phyloP scores from a whole-genome alignment of 2,113 vertebrate species.

The Eulemur rufifrons region DNA sequence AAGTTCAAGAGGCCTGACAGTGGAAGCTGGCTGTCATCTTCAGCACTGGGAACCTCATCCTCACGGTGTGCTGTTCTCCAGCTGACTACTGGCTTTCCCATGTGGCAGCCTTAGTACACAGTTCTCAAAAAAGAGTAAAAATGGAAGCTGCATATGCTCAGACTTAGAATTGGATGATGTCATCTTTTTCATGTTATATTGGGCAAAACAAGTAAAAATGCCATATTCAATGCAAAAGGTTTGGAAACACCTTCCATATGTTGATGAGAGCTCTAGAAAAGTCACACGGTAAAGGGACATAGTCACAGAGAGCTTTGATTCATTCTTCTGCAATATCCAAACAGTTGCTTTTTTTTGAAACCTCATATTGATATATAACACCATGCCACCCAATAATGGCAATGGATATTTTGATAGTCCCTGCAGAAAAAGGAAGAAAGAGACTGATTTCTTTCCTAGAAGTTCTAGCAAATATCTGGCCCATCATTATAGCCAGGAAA shows the following conservation, averaged over 20 bases:
- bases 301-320: not conserved
- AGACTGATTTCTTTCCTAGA: not conserved
- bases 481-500: not conserved
- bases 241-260: not conserved
- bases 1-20: not conserved
- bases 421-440: not conserved
- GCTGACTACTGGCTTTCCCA: not conserved
- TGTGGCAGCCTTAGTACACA: not conserved
- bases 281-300: fast-evolving
- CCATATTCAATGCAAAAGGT: not conserved
- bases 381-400: not conserved
- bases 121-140: not conserved
- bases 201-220: not conserved
- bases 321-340: not conserved
- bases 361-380: not conserved
- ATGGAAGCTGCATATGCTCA: not conserved
- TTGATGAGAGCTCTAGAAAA: not conserved
- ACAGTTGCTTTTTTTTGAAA: not conserved
- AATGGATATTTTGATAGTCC: not conserved
- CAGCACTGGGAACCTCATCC: not conserved
- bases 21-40: not conserved
- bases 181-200: not conserved
- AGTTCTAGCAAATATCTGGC: not conserved
- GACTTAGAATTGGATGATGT: not conserved
- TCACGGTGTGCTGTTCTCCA: not conserved